Evolutionary conservation across 2,113 vertebrate genomes (phyloP).

Genomic region (Heterotilapia buettikoferi): DNA sequence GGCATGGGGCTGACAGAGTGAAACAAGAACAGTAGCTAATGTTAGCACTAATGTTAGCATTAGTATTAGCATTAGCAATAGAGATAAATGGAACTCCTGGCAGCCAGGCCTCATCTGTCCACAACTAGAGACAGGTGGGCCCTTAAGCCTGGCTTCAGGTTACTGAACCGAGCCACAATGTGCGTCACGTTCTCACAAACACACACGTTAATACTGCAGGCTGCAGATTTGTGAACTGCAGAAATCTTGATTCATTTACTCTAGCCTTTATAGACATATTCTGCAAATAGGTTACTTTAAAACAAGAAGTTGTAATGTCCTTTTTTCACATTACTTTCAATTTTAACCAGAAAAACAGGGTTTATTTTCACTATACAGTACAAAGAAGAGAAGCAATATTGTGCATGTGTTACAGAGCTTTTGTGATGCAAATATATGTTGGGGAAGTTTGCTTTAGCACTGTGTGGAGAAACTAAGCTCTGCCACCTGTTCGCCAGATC

Average conservation of each 20-base stretch:
- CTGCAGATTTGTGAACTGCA: background rate
- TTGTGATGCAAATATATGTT: conserved; percentile 68
- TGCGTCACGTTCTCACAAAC: conserved; percentile 48
- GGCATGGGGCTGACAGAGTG: conserved; percentile 56
- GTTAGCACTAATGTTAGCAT: conserved; percentile 68
- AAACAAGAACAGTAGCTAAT: conserved; percentile 70
- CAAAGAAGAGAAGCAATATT: background rate
- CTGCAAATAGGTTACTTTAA: background rate
- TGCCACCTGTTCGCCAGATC: conserved; percentile 78
- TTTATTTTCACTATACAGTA: background rate
- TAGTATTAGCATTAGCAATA: conserved; percentile 60
- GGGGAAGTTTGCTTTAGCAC: conserved; percentile 64
- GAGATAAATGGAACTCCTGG: conserved; percentile 53
- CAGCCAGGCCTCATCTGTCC: conserved; percentile 63
- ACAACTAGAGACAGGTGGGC: conserved; percentile 67
- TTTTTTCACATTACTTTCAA: background rate
- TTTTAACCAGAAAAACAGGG: background rate
- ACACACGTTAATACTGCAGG: background rate
- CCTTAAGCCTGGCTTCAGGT: conserved; percentile 57
- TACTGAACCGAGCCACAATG: conserved; percentile 38
- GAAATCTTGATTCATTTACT: background rate
- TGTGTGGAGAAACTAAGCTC: conserved; percentile 60
- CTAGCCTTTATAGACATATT: background rate
- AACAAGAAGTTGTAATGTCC: background rate
- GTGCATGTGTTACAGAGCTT: conserved; percentile 50